Evolutionary conservation across 2,888 invertebrate genomes (phyloP).

Genomic region (Protophormia terraenovae): DNA sequence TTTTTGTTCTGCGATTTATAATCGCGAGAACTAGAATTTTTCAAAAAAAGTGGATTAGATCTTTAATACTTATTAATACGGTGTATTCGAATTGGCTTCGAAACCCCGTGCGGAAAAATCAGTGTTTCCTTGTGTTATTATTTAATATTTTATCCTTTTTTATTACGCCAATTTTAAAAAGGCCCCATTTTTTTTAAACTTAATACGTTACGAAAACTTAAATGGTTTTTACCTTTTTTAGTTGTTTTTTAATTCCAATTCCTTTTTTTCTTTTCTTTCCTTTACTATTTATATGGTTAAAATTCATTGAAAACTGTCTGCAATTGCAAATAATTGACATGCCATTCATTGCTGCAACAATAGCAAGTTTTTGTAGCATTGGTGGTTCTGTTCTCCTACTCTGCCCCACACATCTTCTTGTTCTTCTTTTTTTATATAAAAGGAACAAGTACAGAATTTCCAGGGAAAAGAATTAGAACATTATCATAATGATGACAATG

Average conservation of each 20-base stretch:
- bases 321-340: slow-evolving; percentile 62
- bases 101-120: no score
- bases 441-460: slow-evolving; percentile 28
- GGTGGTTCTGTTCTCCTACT: background rate
- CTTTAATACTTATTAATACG: no score
- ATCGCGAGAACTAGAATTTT: no score
- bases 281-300: slow-evolving; percentile 1
- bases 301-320: slow-evolving; percentile 63
- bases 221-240: slow-evolving; percentile 10
- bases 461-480: slow-evolving; percentile 63
- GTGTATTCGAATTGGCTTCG: no score
- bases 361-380: slow-evolving; percentile 9
- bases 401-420: background rate
- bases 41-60: no score
- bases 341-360: slow-evolving; percentile 35
- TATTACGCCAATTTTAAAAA: background rate
- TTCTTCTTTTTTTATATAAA: slow-evolving; percentile 17
- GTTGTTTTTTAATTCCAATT: background rate
- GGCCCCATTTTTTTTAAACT: background rate
- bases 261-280: background rate
- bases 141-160: no score
- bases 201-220: background rate
- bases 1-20: no score
- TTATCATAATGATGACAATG: slow-evolving; percentile 12
- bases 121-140: no score